Conservation (phyloP, 53 echinoderm and acorn worm genomes). For the Echinarachnius parma region DNA sequence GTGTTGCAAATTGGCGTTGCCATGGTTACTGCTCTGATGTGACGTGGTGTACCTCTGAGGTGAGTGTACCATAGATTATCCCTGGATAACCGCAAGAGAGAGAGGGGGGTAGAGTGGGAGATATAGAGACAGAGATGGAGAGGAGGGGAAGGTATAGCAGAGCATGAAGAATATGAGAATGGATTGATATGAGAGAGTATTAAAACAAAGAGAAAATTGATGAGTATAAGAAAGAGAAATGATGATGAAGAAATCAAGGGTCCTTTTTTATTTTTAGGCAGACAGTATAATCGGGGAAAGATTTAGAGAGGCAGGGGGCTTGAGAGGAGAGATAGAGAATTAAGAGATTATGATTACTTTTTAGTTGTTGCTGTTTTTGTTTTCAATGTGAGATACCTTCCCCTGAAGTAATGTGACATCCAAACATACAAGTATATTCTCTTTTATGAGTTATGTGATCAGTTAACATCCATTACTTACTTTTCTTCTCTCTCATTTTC, state of each 20-base stretch:
- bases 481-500: conserved; percentile 2
- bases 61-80: conserved; percentile 45
- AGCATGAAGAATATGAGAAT: background rate
- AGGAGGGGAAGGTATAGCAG: background rate
- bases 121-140: background rate
- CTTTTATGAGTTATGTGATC: no score
- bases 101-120: background rate
- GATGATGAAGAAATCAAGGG: no score
- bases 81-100: conserved; percentile 18
- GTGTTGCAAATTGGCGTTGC: conserved; percentile 42
- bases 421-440: no score
- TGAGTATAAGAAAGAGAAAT: background rate
- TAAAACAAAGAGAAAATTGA: background rate
- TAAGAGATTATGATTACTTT: no score
- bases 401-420: no score
- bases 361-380: no score
- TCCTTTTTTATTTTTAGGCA: no score
- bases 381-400: no score
- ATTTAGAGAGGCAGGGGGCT: no score
- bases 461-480: no score
- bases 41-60: conserved; percentile 41
- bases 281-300: no score
- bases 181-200: background rate
- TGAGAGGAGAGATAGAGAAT: no score
- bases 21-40: conserved; percentile 44